phyloP scores from a whole-genome alignment of 1,140 invertebrate genomes.

The Zaprionus tsacasi region DNA sequence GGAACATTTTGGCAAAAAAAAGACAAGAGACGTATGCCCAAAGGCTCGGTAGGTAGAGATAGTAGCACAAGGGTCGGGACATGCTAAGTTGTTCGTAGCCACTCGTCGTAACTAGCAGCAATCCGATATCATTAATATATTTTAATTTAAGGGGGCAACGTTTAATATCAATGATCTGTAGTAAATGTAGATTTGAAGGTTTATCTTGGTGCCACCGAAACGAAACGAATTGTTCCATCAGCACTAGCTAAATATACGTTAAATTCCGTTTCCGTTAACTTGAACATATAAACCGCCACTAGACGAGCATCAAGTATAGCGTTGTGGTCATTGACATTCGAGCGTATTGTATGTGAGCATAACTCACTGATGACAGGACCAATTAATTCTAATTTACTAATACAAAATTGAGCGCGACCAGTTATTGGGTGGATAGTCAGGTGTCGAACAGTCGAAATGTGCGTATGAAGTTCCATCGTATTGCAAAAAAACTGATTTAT shows the following conservation, averaged over 20 bases:
- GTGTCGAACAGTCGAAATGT: slow-evolving; percentile 71
- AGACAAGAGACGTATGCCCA: too few species aligned
- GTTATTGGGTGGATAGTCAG: slow-evolving; percentile 22
- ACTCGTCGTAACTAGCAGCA: slow-evolving; percentile 62
- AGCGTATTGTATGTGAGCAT: slow-evolving; percentile 50
- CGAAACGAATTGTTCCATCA: slow-evolving; percentile 67
- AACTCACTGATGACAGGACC: slow-evolving; percentile 49
- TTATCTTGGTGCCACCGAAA: slow-evolving; percentile 41
- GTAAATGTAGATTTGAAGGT: slow-evolving; percentile 14
- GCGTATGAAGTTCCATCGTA: slow-evolving; percentile 60
- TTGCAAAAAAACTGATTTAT: slow-evolving; percentile 32
- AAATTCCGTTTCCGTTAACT: slow-evolving; percentile 15
- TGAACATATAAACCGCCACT: slow-evolving; percentile 60
- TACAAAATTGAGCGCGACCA: slow-evolving; percentile 73
- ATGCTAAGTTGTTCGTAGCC: too few species aligned
- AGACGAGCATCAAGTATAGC: slow-evolving; percentile 66
- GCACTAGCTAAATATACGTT: slow-evolving; percentile 55
- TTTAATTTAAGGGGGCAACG: slow-evolving; percentile 64
- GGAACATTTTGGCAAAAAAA: too few species aligned
- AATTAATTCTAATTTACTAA: slow-evolving; percentile 51
- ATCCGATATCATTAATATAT: not conserved
- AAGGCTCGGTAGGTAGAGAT: too few species aligned
- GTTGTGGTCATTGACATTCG: slow-evolving; percentile 8
- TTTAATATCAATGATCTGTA: slow-evolving; percentile 38
- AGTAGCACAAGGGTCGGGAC: too few species aligned